Conservation (phyloP, 2,888 invertebrate species). For the Leucophenga maculata region DNA sequence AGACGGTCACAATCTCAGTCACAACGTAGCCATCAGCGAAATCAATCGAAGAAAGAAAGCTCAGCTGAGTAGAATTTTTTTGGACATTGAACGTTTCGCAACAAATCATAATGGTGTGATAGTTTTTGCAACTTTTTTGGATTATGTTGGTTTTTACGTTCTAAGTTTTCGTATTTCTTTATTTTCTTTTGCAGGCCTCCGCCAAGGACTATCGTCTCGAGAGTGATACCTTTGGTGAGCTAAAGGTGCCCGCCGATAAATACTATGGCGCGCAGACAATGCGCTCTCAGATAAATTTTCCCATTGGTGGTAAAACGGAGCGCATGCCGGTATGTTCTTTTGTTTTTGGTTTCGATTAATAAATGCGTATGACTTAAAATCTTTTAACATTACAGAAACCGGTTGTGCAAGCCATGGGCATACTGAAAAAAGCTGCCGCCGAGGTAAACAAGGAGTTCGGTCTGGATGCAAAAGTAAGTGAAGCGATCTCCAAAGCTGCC, state of each 20-base stretch:
- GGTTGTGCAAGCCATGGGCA: slow-evolving; percentile 94
- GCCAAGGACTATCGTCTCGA: slow-evolving; percentile 74
- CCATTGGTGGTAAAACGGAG: slow-evolving; percentile 94
- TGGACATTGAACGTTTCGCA: too few relatives aligned
- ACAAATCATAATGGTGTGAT: neutral
- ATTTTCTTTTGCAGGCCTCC: slow-evolving; percentile 51
- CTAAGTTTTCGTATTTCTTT: neutral
- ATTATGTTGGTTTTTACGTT: slow-evolving; percentile 11
- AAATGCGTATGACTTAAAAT: neutral
- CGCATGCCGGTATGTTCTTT: slow-evolving; percentile 89
- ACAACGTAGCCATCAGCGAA: neutral
- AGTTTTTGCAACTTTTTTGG: neutral
- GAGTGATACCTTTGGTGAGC: slow-evolving; percentile 94
- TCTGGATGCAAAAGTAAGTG: slow-evolving; percentile 88
- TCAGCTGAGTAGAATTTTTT: slow-evolving; percentile 6
- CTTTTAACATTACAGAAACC: slow-evolving; percentile 77
- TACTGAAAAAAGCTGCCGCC: slow-evolving; percentile 98
- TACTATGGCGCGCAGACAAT: slow-evolving; percentile 98
- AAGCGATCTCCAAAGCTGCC: slow-evolving; percentile 91
- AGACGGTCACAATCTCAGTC: neutral
- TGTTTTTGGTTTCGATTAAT: neutral
- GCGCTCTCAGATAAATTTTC: slow-evolving; percentile 95
- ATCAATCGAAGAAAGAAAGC: neutral
- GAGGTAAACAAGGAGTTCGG: slow-evolving; percentile 95
- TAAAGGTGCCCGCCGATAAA: slow-evolving; percentile 91